Percentiles rank a stretch among this genome's conserved stretches.
Evolutionary conservation across 2,797 vertebrate genomes (phyloP).

Genomic region (Petrocephalus schoutedeni): DNA sequence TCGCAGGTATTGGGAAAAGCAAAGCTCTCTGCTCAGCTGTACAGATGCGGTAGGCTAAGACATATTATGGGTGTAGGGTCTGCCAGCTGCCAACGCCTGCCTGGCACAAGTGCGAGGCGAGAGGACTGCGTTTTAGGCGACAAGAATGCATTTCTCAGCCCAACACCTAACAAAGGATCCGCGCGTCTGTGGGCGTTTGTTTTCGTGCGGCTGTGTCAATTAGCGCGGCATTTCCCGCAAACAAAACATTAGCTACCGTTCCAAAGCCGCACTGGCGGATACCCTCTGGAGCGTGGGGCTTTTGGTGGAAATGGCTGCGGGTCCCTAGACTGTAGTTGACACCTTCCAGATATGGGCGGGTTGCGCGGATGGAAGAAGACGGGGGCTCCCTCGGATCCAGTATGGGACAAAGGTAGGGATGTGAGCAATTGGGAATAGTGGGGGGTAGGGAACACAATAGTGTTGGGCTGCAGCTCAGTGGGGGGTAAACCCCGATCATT

Average conservation of each 20-base stretch:
- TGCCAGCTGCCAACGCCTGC: not conserved
- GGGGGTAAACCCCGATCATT: conserved; percentile 88
- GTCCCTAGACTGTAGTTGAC: not conserved
- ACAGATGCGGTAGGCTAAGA: not conserved
- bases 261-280: not conserved
- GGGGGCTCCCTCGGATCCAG: not conserved
- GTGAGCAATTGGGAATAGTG: not conserved
- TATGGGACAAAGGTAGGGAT: not conserved
- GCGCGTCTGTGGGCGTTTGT: not conserved
- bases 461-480: conserved; percentile 61
- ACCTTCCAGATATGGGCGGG: not conserved
- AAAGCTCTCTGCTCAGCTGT: not conserved
- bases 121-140: not conserved
- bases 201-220: no score
- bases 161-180: not conserved
- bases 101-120: not conserved
- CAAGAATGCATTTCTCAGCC: not conserved
- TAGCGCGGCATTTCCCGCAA: not conserved
- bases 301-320: not conserved
- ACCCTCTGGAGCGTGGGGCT: not conserved
- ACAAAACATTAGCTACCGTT: not conserved
- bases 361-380: not conserved
- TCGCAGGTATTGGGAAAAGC: not conserved
- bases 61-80: not conserved
- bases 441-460: conserved; percentile 20